Percentiles rank a stretch among this genome's conserved stretches.
phyloP scores from a whole-genome alignment of 2,797 vertebrate genomes.

The Cyprinodon diabolis region DNA sequence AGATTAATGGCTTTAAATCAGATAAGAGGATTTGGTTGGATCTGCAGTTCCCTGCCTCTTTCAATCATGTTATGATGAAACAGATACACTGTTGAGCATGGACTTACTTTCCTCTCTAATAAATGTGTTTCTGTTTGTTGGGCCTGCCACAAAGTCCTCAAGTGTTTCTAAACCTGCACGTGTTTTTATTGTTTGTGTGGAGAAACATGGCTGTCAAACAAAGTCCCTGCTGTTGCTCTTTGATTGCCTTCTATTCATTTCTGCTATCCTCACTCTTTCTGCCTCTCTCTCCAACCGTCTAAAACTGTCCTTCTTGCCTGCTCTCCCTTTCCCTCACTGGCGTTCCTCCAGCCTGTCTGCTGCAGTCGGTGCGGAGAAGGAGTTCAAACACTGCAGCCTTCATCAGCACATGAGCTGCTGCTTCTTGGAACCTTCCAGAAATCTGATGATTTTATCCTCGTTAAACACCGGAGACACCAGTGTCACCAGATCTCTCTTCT shows the following conservation, averaged over 20 bases:
- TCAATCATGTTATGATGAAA: constrained; percentile 75
- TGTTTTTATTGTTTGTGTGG: constrained; percentile 51
- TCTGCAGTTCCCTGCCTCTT: constrained; percentile 63
- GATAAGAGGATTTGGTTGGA: constrained; percentile 73
- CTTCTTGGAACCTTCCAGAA: constrained; percentile 64
- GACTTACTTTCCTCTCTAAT: constrained; percentile 48
- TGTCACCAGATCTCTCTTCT: constrained; percentile 7
- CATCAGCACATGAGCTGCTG: constrained; percentile 54
- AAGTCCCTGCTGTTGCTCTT: constrained; percentile 56
- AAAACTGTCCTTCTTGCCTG: constrained; percentile 34
- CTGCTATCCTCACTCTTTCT: constrained; percentile 19
- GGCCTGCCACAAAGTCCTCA: constrained; percentile 31
- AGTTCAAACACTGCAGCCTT: constrained; percentile 75
- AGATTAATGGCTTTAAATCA: constrained; percentile 74
- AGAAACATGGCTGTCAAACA: constrained; percentile 58
- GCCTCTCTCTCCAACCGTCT: constrained; percentile 20
- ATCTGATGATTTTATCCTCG: constrained; percentile 49
- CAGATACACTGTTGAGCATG: constrained; percentile 72
- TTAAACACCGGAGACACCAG: constrained; percentile 4
- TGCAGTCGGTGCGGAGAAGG: constrained; percentile 68
- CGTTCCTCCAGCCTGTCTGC: constrained; percentile 75
- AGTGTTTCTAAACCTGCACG: constrained; percentile 37
- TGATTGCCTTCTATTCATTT: constrained; percentile 39
- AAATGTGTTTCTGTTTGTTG: constrained; percentile 42
- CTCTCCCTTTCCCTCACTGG: constrained; percentile 59